phyloP scores from a whole-genome alignment of 2,888 invertebrate species.

The Bursaphelenchus okinawaensis region DNA sequence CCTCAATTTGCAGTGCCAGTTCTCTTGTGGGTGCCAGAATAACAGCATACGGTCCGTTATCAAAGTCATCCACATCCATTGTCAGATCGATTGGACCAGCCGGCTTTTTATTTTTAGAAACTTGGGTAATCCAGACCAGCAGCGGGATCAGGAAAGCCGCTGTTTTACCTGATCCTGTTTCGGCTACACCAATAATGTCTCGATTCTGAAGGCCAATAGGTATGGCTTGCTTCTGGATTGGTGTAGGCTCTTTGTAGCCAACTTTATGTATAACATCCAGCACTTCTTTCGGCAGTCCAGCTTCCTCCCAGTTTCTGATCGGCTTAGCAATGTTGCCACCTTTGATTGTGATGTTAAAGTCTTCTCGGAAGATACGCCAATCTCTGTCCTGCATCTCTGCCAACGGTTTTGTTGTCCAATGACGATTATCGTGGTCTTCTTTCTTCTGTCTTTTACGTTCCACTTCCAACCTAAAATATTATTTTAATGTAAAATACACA shows the following conservation, averaged over 20 bases:
- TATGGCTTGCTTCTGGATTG: slow-evolving; percentile 97
- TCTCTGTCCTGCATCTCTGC: slow-evolving; percentile 97
- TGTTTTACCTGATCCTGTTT: slow-evolving; percentile 98
- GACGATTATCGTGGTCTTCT: slow-evolving; percentile 96
- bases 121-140: slow-evolving; percentile 91
- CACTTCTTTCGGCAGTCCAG: slow-evolving; percentile 79
- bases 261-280: slow-evolving; percentile 87
- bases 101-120: slow-evolving; percentile 71
- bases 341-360: slow-evolving; percentile 96
- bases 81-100: slow-evolving; percentile 18
- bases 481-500: slow-evolving; percentile 25
- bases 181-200: slow-evolving; percentile 96
- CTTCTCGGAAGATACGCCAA: slow-evolving; percentile 98
- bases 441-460: slow-evolving; percentile 72
- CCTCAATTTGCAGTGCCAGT: slow-evolving; percentile 97
- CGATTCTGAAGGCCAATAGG: slow-evolving; percentile 76
- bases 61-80: slow-evolving; percentile 18
- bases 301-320: slow-evolving; percentile 88
- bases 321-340: slow-evolving; percentile 89
- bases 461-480: slow-evolving; percentile 28
- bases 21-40: slow-evolving; percentile 99
- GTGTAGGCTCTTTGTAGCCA: slow-evolving; percentile 78
- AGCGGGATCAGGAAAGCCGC: slow-evolving; percentile 94
- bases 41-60: slow-evolving; percentile 85
- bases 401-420: slow-evolving; percentile 91